phyloP scores from a whole-genome alignment of 2,888 invertebrate genomes.

The Strigamia maritima region DNA sequence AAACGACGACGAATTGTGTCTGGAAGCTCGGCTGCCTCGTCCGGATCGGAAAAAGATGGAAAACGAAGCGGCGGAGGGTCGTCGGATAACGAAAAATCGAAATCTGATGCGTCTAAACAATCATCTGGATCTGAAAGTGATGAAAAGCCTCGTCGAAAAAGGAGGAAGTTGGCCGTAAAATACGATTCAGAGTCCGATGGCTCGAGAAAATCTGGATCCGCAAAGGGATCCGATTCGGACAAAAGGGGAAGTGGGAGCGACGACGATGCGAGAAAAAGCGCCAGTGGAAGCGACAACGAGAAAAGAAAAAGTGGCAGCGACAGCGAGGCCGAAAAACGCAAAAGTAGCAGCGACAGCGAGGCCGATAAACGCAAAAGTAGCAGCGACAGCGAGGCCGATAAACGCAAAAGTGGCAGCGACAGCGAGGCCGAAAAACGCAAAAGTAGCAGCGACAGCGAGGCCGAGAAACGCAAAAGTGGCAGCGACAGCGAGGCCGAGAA shows the following conservation, averaged over 20 bases:
- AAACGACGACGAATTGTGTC: slow-evolving; percentile 1
- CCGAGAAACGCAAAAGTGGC: neutral
- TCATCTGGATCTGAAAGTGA: neutral
- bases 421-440: slow-evolving; percentile 31
- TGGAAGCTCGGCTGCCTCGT: neutral
- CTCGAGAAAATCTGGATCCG: neutral
- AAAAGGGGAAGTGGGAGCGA: neutral
- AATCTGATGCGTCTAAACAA: neutral
- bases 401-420: neutral
- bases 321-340: neutral
- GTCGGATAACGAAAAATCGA: neutral
- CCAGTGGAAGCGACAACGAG: slow-evolving; percentile 9
- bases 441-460: slow-evolving; percentile 36
- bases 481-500: neutral
- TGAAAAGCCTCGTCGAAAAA: neutral
- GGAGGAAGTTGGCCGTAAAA: neutral
- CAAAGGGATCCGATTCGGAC: neutral
- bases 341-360: neutral
- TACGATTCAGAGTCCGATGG: slow-evolving; percentile 2
- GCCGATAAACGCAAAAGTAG: neutral
- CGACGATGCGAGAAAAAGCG: slow-evolving; percentile 36
- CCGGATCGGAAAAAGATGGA: neutral
- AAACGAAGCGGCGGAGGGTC: neutral
- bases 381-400: neutral
- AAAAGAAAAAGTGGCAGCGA: slow-evolving; percentile 15